A percentile compares a stretch with the other conserved stretches of the same genome.
Conservation (phyloP, 2,113 vertebrate species). For the Natator depressus region DNA sequence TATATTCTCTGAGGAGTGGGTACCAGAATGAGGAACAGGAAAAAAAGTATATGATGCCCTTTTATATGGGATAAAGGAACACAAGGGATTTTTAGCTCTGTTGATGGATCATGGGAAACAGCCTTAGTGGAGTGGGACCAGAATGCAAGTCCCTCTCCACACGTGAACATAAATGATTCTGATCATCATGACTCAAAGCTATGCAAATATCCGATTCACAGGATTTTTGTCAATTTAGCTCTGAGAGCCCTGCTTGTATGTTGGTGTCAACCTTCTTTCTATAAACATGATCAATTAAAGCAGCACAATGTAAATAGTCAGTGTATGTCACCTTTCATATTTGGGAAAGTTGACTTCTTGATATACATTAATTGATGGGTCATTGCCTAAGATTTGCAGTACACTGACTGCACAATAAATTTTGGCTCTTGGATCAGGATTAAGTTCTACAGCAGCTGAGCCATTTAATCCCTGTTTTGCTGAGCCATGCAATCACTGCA, state of each 20-base stretch:
- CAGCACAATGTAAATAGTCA: neutral
- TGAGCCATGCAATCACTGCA: no score
- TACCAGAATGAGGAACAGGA: neutral
- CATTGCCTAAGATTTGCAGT: neutral
- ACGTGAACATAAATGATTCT: neutral
- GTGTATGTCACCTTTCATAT: neutral
- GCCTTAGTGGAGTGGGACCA: neutral
- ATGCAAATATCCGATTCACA: neutral
- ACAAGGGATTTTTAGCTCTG: neutral
- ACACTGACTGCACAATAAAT: neutral
- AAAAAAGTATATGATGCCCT: neutral
- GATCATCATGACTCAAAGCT: neutral
- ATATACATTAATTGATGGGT: neutral
- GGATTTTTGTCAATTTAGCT: slow-evolving; percentile 2
- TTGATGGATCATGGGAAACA: neutral
- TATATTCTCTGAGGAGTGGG: fast-evolving
- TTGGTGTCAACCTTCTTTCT: neutral
- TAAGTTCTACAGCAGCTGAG: slow-evolving; percentile 20
- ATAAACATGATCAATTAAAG: neutral
- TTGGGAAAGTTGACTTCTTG: neutral
- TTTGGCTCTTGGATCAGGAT: neutral
- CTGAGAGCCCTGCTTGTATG: neutral
- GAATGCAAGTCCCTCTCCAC: neutral
- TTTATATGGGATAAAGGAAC: neutral
- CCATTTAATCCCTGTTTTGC: neutral